phyloP scores from a whole-genome alignment of 2,113 vertebrate genomes.

The Penelope pileata region DNA sequence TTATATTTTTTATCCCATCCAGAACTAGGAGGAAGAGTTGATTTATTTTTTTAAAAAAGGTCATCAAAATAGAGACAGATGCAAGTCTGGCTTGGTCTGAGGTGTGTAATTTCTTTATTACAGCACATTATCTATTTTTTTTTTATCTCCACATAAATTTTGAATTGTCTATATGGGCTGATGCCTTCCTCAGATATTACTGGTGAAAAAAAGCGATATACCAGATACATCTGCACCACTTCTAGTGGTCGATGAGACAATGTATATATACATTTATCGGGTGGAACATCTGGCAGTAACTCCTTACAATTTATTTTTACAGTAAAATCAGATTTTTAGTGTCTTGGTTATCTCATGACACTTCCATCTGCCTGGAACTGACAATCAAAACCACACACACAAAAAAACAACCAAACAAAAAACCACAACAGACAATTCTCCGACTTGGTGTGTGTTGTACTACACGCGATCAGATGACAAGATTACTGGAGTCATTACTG shows the following conservation, averaged over 20 bases:
- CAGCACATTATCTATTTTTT: neutral
- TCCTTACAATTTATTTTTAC: neutral
- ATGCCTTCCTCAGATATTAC: neutral
- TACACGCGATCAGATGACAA: neutral
- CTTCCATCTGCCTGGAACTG: neutral
- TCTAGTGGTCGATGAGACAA: neutral
- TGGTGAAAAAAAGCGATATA: neutral
- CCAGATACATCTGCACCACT: neutral
- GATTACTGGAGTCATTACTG: neutral
- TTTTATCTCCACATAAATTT: neutral
- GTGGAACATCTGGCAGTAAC: neutral
- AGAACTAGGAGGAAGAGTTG: neutral
- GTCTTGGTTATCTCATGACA: neutral
- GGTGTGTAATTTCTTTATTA: neutral
- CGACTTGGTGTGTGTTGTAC: neutral
- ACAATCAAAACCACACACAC: neutral
- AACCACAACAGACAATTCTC: neutral
- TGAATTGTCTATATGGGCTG: neutral
- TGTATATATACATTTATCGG: neutral
- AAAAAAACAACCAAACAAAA: neutral
- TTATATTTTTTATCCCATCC: neutral
- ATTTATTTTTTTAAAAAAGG: neutral
- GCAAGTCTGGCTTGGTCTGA: neutral
- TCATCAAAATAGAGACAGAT: neutral
- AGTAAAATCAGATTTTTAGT: neutral